Evolutionary conservation across 1,140 invertebrate species (phyloP), one percentile per base, ranked within the genome.

Genomic region (Homarus americanus): DNA sequence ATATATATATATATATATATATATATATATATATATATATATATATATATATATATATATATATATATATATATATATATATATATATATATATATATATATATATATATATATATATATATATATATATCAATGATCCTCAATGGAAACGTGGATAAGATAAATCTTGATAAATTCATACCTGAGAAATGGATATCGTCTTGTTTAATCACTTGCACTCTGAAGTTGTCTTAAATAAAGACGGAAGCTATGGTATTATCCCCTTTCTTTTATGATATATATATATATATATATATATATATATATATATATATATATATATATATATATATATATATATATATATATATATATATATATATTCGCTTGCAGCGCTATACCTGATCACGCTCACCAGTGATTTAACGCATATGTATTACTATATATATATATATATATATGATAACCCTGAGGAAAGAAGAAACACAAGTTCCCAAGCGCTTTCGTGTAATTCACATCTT

Each of bases 11-110:
- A 66, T 66, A 66, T 36, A 38, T 83, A 66, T 83, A 66, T 66
- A 66, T 69, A 66, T 83, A 66, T 66, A 66, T 83, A 66, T 66
- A 66, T 66, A 66, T 28, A 66, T 83, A 66, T 83, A 66, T 38
- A 72, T 72, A 72, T 72, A 84, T 72, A 84, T 72, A 84, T 84
- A 84, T 84, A 84, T 72, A 84, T 84, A 72, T 72, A 84, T 84
- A 84, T 72, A 84, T 84, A 84, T 72, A 84, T 84, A 84, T 72
- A 84, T 72, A 84, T 72, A 80, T 53, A 80, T 53, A 80, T 53
- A 80, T 53, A 80, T 53, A 80, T 53, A 80, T 53, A 80, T 49
- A 80, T 49, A 80, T 80, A 80, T 80, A 80, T 80, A 80, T 49
- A 53, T 80, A 80, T 17, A 80, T 28, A 38, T 41, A 12, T 44